phyloP scores from a whole-genome alignment of 2,797 vertebrate species.

The Linurgus olivaceus region DNA sequence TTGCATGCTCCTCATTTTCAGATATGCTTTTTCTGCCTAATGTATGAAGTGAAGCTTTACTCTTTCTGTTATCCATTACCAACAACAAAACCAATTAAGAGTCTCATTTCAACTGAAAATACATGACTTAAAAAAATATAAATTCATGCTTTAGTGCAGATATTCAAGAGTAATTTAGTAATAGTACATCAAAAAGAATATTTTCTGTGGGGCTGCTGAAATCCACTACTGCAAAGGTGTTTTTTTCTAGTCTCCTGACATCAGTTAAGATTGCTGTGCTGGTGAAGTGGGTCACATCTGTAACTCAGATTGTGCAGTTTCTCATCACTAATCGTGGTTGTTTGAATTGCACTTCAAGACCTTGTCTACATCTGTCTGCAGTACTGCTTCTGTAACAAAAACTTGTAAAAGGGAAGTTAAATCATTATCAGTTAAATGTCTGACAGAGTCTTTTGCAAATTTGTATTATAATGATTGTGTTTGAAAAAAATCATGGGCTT shows the following conservation, averaged over 20 bases:
- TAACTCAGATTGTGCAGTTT: background rate
- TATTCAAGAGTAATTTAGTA: background rate
- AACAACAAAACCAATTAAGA: background rate
- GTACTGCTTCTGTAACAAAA: background rate
- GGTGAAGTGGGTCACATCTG: background rate
- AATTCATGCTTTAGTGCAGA: background rate
- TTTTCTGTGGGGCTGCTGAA: background rate
- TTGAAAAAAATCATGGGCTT: background rate
- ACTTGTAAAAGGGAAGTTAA: background rate
- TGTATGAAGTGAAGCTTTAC: background rate
- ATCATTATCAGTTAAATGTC: background rate
- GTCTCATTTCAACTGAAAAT: background rate
- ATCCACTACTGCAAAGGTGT: background rate
- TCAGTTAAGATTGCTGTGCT: background rate
- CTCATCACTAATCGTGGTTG: background rate
- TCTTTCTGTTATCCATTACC: background rate
- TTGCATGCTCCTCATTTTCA: background rate
- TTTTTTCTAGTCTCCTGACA: background rate
- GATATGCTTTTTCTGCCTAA: background rate
- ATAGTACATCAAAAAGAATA: background rate
- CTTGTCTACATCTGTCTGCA: background rate
- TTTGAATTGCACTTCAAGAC: background rate
- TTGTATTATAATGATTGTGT: background rate
- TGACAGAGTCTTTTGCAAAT: background rate
- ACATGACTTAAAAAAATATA: accelerated